Evolutionary conservation across 30 jellyfish, hydroid and myxozoan genomes (phyloP), one percentile per base, ranked within the genome.

Genomic region (Calvadosia cruxmelitensis): DNA sequence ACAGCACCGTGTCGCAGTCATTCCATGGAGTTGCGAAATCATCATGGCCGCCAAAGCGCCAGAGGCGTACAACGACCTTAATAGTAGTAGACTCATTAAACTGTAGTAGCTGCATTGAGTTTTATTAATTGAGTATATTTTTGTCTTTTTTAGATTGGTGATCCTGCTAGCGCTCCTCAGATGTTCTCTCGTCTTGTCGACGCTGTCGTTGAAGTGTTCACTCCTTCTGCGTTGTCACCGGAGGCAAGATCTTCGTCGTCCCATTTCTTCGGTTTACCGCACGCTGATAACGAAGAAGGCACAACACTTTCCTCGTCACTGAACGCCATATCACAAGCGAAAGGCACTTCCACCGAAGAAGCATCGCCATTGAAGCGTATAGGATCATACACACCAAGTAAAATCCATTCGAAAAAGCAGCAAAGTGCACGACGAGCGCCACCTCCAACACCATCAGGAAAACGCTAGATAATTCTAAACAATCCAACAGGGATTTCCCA

Each of bases 151-250:
- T 42, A 77, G 90, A 29, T 53, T 15, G 64, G 83, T 28, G 93
- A 80, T 70, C 97, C 84, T 13, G 83, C 87, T 27, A 72, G 76
- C 28, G 97, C 94, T 23, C 94, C 97, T 28, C 97, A 87, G 50
- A 87, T 87, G 97, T 81, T 87, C 32, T 92, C 97, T 24, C 89
- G 97, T 36, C 62, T 76, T 25, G 72, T 87, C 30, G 89, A 80
- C 52, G 92, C 94, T 2, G 93, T 87, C 34, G 78, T 87, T 12
- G 91, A 80, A 10, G 76, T 72, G 33, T 71, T 72, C 76, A 27
- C 73, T 27, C 90, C 95, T 24, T 33, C 62, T 57, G 28, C 92
- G 0, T 52, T 87, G 26, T 69, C 93, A 20, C 83, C 94, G 0
- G 97, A 87, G 0, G 89, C 71, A 73, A 88, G 97, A 0, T 78